Conservation (phyloP, 2,888 invertebrate species). For the Phyto melanocephala region DNA sequence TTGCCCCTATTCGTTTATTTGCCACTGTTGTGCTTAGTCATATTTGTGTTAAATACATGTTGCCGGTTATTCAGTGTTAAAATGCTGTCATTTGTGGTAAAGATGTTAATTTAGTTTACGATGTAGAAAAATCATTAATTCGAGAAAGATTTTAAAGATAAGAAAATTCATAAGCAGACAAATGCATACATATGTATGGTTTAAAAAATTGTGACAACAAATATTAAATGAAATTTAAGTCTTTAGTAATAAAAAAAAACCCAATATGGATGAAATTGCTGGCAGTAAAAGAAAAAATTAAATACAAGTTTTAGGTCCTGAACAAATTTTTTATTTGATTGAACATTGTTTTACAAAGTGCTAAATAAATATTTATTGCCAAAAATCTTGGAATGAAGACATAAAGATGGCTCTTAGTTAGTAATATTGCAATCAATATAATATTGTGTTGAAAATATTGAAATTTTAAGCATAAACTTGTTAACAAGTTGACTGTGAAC, state of each 20-base stretch:
- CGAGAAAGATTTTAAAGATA: conserved; percentile 44
- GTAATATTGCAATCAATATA: neutral
- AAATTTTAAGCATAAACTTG: neutral
- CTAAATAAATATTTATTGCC: conserved; percentile 5
- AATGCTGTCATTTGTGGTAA: conserved; percentile 51
- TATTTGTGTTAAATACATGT: conserved; percentile 12
- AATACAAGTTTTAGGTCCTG: no score
- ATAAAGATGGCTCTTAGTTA: neutral
- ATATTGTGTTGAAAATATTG: neutral
- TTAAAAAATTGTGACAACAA: neutral
- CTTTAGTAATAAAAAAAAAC: conserved; percentile 23
- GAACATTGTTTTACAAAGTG: no score
- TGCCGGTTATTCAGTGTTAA: conserved; percentile 39
- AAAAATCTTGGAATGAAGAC: neutral
- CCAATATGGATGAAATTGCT: neutral
- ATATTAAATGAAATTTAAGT: conserved; percentile 29
- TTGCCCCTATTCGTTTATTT: neutral
- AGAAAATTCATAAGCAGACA: conserved; percentile 38
- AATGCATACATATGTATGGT: neutral
- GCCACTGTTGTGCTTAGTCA: conserved; percentile 7
- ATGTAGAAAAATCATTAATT: conserved; percentile 48
- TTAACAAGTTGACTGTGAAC: no score
- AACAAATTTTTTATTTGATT: no score
- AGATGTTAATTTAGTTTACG: conserved; percentile 57
- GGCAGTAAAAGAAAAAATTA: conserved; percentile 15